A percentile compares a stretch with the other conserved stretches of the same genome.
These are phyloP conservation scores for Macropis europaea DNA, from an alignment of 2,888 invertebrate genomes.

Conservation along the genomic window DNA sequence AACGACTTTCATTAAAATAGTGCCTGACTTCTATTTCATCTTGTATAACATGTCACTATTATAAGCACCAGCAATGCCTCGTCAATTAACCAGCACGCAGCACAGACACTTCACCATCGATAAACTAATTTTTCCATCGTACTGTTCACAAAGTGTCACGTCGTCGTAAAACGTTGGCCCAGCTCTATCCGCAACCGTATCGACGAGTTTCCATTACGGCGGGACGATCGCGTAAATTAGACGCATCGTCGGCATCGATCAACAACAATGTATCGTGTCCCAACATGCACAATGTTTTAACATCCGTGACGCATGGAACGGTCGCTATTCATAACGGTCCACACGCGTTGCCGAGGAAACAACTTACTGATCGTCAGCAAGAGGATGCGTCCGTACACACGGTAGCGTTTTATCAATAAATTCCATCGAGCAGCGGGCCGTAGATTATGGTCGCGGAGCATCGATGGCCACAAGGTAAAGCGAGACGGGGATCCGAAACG, in stretches of 20 bases:
- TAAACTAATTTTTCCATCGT: no score
- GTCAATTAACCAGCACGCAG: no score
- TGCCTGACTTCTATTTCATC: no score
- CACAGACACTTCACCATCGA: no score
- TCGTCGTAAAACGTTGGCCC: not conserved
- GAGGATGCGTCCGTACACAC: not conserved
- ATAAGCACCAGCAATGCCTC: no score
- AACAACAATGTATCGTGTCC: not conserved
- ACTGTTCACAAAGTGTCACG: no score
- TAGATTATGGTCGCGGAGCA: conserved; percentile 18
- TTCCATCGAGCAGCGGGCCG: conserved; percentile 15
- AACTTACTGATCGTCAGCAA: not conserved
- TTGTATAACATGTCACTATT: no score
- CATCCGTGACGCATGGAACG: not conserved
- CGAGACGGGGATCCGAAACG: conserved; percentile 32
- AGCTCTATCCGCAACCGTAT: not conserved
- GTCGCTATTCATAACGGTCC: not conserved
- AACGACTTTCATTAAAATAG: no score
- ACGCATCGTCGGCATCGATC: conserved; percentile 21
- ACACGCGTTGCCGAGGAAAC: not conserved
- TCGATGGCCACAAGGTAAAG: conserved; percentile 15
- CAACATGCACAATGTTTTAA: conserved; percentile 1
- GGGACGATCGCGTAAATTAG: conserved; percentile 25
- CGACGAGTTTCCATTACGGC: conserved; percentile 23
- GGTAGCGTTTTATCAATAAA: conserved; percentile 38